These are phyloP conservation scores for Euzetes globulus DNA, from an alignment of 2,888 invertebrate genomes.

Conservation along the genomic window DNA sequence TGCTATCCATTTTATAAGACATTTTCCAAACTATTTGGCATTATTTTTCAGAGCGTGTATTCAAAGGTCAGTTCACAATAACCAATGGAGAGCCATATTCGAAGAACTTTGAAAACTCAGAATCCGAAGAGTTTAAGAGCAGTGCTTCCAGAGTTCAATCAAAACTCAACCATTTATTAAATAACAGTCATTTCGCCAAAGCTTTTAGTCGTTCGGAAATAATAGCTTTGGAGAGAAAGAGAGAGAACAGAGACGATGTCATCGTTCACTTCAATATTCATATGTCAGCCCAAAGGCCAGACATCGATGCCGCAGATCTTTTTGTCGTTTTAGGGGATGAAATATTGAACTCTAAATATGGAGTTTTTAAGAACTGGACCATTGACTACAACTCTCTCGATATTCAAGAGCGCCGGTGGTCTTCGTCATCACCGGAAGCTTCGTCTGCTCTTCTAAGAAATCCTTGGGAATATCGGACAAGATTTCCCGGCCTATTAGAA, in stretches of 20 bases:
- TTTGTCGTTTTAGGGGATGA: slow-evolving; percentile 49
- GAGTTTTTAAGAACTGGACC: slow-evolving; percentile 54
- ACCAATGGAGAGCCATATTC: slow-evolving; percentile 62
- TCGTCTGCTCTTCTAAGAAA: slow-evolving; percentile 35
- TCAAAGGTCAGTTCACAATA: slow-evolving; percentile 70
- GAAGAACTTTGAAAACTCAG: slow-evolving; percentile 59
- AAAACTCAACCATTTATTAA: slow-evolving; percentile 64
- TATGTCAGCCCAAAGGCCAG: slow-evolving; percentile 49
- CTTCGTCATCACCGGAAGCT: slow-evolving; percentile 7
- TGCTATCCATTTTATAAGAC: background rate
- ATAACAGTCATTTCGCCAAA: slow-evolving; percentile 63
- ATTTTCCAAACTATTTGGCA: slow-evolving; percentile 32
- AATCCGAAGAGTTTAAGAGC: slow-evolving; percentile 62
- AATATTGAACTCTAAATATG: slow-evolving; percentile 38
- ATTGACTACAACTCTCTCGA: slow-evolving; percentile 60
- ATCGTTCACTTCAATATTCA: slow-evolving; percentile 76
- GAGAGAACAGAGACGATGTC: slow-evolving; percentile 56
- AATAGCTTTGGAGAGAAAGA: slow-evolving; percentile 68
- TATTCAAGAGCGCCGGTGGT: slow-evolving; percentile 51
- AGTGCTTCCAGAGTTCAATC: slow-evolving; percentile 66
- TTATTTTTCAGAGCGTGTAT: slow-evolving; percentile 60
- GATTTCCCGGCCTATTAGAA: slow-evolving; percentile 42
- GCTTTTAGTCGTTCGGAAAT: slow-evolving; percentile 72
- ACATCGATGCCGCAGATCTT: slow-evolving; percentile 62
- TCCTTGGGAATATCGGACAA: slow-evolving; percentile 39